These are phyloP conservation scores for Limosa lapponica DNA, from an alignment of 2,797 vertebrate species.

Conservation along the genomic window DNA sequence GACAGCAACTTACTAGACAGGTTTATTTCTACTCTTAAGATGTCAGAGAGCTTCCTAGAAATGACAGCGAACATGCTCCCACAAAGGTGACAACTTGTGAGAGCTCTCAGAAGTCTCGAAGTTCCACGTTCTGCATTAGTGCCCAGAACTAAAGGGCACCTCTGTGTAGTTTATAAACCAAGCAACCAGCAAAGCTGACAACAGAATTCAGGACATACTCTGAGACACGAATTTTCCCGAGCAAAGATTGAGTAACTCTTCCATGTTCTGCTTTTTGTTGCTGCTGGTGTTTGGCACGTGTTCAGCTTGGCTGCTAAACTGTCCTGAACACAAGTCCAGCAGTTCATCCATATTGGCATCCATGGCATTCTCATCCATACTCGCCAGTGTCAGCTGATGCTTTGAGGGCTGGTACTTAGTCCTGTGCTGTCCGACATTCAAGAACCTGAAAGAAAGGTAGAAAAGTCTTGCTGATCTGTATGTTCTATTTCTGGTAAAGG, in stretches of 20 bases:
- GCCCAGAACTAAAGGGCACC: neutral
- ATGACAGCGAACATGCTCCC: neutral
- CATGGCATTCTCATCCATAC: conserved; percentile 97
- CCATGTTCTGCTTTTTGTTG: conserved; percentile 80
- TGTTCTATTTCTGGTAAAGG: neutral
- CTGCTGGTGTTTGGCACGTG: neutral
- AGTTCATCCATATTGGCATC: conserved; percentile 97
- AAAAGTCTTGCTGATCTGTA: neutral
- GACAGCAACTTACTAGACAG: neutral
- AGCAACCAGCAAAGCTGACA: neutral
- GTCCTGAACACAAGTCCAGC: conserved; percentile 91
- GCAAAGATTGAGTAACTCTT: conserved; percentile 90
- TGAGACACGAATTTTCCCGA: conserved; percentile 88
- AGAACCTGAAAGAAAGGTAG: conserved; percentile 73
- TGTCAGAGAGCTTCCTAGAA: neutral
- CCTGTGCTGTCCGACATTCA: conserved; percentile 81
- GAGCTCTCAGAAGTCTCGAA: neutral
- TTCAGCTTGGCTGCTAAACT: conserved; percentile 81
- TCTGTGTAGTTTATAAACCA: neutral
- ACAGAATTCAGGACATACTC: conserved; percentile 58
- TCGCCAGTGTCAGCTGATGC: conserved; percentile 86
- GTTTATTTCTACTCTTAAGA: neutral
- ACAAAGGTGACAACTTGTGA: neutral
- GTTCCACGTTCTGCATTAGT: neutral
- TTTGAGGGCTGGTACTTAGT: conserved; percentile 85